Percentiles rank a stretch among this genome's conserved stretches.
Evolutionary conservation across 2,888 invertebrate species (phyloP).

Genomic region (Aspidiotus destructor): DNA sequence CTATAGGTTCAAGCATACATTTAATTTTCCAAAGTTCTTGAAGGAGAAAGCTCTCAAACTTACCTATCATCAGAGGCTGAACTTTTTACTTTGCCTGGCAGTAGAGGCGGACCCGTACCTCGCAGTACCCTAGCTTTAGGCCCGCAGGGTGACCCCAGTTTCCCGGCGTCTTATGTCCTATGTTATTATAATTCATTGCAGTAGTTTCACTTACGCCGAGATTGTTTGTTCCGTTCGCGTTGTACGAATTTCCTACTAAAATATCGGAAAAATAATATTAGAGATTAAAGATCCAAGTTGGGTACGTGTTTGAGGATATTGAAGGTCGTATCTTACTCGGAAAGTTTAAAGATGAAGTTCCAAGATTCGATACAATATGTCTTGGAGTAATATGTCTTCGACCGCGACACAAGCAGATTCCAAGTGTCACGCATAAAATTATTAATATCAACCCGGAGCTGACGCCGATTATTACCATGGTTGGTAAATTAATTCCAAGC

Average conservation of each 20-base stretch:
- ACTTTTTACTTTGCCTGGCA: conserved; percentile 60
- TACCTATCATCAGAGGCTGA: conserved; percentile 47
- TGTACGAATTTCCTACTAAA: conserved; percentile 67
- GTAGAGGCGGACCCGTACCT: conserved; percentile 65
- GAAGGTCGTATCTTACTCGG: conserved; percentile 19
- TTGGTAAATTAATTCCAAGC: conserved; percentile 18
- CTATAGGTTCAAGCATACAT: conserved; percentile 7
- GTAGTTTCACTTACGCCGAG: conserved; percentile 16
- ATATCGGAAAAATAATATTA: background rate
- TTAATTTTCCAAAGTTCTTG: background rate
- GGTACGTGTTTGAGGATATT: no score
- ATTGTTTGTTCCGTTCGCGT: conserved; percentile 52
- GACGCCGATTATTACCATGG: conserved; percentile 15
- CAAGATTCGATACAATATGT: conserved; percentile 22
- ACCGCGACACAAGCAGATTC: conserved; percentile 22
- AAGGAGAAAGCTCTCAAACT: conserved; percentile 14
- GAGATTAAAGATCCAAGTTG: background rate
- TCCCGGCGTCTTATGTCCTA: conserved; percentile 52
- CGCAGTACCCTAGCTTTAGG: conserved; percentile 60
- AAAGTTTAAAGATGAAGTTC: conserved; percentile 25
- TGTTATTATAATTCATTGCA: conserved; percentile 21
- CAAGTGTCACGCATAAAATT: conserved; percentile 13
- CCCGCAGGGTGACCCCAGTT: conserved; percentile 95
- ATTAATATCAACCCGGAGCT: conserved; percentile 19
- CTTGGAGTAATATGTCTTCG: conserved; percentile 14